Conservation (phyloP, 2,113 vertebrate genomes). For the Dipodomys merriami region DNA sequence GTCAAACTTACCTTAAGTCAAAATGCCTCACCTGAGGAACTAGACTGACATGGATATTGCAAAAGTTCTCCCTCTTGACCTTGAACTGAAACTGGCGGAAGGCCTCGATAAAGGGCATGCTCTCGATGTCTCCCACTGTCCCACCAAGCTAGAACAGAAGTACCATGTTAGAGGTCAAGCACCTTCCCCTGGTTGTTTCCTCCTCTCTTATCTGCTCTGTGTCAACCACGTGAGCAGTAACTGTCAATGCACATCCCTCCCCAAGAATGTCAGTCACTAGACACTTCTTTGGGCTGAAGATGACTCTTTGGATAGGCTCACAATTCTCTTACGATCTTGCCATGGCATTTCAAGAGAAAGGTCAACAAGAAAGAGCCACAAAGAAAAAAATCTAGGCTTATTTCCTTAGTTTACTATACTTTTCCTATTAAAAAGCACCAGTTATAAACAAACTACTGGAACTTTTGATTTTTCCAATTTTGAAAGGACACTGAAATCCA, state of each 20-base stretch:
- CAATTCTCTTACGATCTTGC: neutral
- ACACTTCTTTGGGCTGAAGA: neutral
- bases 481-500: neutral
- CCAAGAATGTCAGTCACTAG: neutral
- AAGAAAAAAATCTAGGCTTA: neutral
- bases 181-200: neutral
- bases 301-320: conserved; percentile 9
- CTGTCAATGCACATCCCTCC: neutral
- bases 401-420: neutral
- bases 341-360: conserved; percentile 44
- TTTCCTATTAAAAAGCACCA: conserved; percentile 34
- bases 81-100: conserved; percentile 99
- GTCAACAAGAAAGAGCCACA: neutral
- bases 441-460: conserved; percentile 15
- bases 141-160: conserved; percentile 91
- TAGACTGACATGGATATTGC: conserved; percentile 98
- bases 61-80: conserved; percentile 97
- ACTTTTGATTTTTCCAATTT: neutral
- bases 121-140: conserved; percentile 97
- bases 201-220: neutral
- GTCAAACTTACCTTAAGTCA: too few species aligned
- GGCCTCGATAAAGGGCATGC: conserved; percentile 98
- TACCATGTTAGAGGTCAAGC: neutral
- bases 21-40: conserved; percentile 93
- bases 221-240: neutral